Percentiles rank a stretch among this genome's conserved stretches.
phyloP scores from a whole-genome alignment of 2,888 invertebrate species.

The Cotesia congregata region DNA sequence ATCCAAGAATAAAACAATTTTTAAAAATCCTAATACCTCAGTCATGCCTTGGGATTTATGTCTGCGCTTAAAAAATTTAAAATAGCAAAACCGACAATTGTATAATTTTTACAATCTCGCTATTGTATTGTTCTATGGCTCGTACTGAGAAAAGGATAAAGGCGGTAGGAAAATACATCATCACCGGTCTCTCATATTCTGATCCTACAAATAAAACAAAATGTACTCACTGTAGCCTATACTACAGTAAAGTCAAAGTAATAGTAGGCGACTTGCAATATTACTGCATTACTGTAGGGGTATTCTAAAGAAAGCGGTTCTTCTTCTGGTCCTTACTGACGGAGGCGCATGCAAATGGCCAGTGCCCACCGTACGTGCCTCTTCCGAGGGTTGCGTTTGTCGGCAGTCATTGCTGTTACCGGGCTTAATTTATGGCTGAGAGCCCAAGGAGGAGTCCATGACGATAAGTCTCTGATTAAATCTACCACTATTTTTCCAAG shows the following conservation, averaged over 20 bases:
- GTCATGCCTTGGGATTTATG: background rate
- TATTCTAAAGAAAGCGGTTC: constrained; percentile 21
- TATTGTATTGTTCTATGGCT: constrained; percentile 16
- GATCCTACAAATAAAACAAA: constrained; percentile 37
- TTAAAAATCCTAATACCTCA: too few species aligned
- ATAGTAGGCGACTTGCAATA: constrained; percentile 21
- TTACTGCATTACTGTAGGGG: constrained; percentile 8
- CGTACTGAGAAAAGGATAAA: background rate
- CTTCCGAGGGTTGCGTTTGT: constrained; percentile 51
- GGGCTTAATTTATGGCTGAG: constrained; percentile 52
- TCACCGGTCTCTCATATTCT: constrained; percentile 38
- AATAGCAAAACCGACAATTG: background rate
- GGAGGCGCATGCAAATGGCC: constrained; percentile 48
- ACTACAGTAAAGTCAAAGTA: too few species aligned
- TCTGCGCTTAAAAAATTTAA: background rate
- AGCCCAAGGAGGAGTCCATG: constrained; percentile 47
- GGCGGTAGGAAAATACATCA: constrained; percentile 19
- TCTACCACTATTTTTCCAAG: constrained; percentile 9
- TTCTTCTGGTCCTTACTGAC: constrained; percentile 17
- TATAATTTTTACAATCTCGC: constrained; percentile 20
- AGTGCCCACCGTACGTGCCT: constrained; percentile 48
- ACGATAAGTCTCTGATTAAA: constrained; percentile 33
- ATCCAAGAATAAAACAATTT: too few species aligned
- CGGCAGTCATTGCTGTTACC: constrained; percentile 49
- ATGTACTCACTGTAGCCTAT: constrained; percentile 10